Conservation (phyloP, 2,113 vertebrate species). For the Aramus guarauna region DNA sequence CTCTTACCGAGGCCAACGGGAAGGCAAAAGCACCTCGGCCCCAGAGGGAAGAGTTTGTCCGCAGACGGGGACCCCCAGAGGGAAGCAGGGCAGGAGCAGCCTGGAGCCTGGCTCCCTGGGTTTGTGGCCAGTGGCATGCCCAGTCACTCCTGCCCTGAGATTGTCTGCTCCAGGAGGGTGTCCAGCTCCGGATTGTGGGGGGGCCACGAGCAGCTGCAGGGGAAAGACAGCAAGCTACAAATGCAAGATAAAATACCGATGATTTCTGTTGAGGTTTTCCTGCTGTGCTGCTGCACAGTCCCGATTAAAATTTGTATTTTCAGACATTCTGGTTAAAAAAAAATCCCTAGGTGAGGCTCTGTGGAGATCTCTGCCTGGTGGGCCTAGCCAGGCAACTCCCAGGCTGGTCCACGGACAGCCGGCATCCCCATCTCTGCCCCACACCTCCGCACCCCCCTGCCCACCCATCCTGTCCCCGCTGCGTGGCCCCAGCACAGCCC, state of each 20-base stretch:
- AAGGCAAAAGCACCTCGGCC: background rate
- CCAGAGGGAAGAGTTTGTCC: background rate
- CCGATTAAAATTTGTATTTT: background rate
- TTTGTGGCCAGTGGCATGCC: background rate
- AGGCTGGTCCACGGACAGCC: background rate
- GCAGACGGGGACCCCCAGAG: background rate
- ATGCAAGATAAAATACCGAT: background rate
- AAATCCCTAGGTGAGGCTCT: background rate
- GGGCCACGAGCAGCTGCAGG: background rate
- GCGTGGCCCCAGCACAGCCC: background rate
- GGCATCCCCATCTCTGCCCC: background rate
- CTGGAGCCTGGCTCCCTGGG: background rate
- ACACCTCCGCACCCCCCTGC: background rate
- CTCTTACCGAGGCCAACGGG: background rate
- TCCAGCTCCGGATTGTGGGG: background rate
- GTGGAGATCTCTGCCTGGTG: background rate
- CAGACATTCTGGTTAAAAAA: background rate
- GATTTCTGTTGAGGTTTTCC: conserved; percentile 45
- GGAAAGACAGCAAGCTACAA: background rate
- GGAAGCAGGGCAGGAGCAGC: background rate
- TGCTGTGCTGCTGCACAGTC: background rate
- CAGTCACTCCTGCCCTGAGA: background rate
- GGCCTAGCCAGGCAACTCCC: background rate
- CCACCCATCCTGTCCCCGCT: background rate
- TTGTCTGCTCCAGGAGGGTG: fast-evolving